Conservation (phyloP, 2,888 invertebrate genomes). For the Heliconius sara region DNA sequence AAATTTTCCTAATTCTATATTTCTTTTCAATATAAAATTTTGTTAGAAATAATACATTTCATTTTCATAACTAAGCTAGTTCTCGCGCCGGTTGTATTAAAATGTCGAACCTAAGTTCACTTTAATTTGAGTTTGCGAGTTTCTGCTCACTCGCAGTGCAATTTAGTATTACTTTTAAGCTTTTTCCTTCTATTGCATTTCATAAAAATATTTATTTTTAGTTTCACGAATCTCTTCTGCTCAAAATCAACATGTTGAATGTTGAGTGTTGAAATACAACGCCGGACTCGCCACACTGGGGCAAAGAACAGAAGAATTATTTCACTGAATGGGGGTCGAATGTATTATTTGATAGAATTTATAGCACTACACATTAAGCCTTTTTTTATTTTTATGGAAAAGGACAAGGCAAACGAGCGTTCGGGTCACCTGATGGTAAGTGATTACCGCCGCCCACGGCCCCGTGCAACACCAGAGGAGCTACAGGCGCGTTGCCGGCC, state of each 20-base stretch:
- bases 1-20: neutral
- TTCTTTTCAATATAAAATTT: neutral
- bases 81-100: neutral
- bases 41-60: neutral
- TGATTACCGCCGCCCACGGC: too few species aligned
- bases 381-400: too few species aligned
- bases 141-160: too few species aligned
- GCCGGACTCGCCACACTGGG: neutral
- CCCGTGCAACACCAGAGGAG: too few species aligned
- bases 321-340: too few species aligned
- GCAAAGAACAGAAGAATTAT: too few species aligned
- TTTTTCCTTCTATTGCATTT: conserved; percentile 2
- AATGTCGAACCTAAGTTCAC: neutral
- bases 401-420: too few species aligned
- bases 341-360: too few species aligned
- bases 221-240: neutral
- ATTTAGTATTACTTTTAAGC: neutral
- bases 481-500: too few species aligned
- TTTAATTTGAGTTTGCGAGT: conserved; percentile 1
- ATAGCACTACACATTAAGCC: too few species aligned
- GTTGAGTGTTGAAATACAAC: neutral
- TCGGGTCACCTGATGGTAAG: too few species aligned
- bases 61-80: neutral
- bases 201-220: neutral
- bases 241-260: neutral